Percentiles rank a stretch among this genome's conserved stretches.
These are phyloP conservation scores for Torymus tubicola DNA, from an alignment of 2,888 invertebrate genomes.

Conservation along the genomic window DNA sequence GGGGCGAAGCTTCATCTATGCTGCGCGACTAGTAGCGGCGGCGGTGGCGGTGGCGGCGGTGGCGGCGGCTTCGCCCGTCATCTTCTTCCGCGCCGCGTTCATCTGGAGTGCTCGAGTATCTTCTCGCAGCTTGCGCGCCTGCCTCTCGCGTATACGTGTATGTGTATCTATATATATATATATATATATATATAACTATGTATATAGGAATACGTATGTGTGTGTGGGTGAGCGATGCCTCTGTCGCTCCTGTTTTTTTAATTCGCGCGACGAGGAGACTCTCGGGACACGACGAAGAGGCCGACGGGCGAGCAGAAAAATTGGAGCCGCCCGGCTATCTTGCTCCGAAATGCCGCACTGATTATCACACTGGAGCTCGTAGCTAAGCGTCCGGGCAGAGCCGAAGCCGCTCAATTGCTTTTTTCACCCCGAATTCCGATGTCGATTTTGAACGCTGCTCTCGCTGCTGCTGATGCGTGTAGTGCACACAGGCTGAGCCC, in stretches of 20 bases:
- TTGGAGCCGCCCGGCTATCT: not conserved
- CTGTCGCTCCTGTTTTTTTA: slow-evolving; percentile 26
- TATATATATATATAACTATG: too few relatives aligned
- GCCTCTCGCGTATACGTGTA: too few relatives aligned
- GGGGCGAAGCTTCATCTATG: slow-evolving; percentile 47
- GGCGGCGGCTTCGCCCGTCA: slow-evolving; percentile 3
- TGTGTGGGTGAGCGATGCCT: too few relatives aligned
- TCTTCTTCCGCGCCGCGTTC: slow-evolving; percentile 30
- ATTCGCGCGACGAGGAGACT: slow-evolving; percentile 40
- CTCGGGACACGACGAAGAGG: not conserved
- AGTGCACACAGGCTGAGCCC: too few relatives aligned
- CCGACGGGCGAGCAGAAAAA: not conserved
- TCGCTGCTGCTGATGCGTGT: not conserved
- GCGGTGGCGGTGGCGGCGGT: not conserved
- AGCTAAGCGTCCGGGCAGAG: too few relatives aligned
- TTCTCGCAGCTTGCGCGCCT: not conserved
- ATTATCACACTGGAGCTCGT: not conserved
- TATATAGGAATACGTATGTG: too few relatives aligned
- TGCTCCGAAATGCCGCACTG: not conserved
- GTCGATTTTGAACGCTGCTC: slow-evolving; percentile 50
- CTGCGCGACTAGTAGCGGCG: slow-evolving; percentile 12
- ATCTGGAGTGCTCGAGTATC: slow-evolving; percentile 31
- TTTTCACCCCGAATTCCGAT: slow-evolving; percentile 42
- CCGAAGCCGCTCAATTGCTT: slow-evolving; percentile 20
- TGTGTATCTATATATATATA: too few relatives aligned